Base-by-base conservation (phyloP, 2,797 vertebrate species). In the Chrysocyon brachyurus region DNA sequence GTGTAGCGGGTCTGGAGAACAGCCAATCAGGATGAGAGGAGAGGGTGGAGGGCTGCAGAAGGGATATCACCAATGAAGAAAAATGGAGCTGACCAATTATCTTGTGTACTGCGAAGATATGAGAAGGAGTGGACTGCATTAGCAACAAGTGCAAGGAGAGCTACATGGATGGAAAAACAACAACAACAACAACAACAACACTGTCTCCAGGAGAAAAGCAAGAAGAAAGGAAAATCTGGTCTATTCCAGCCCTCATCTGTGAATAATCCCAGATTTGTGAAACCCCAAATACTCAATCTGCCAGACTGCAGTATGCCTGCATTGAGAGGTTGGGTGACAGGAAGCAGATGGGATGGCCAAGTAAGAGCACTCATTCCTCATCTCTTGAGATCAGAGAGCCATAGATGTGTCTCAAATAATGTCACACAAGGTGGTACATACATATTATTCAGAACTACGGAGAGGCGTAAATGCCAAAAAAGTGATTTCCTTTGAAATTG, bases 281-380 rank as follows among this genome's bases (percentile, higher is more conserved):
- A 86, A 59, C 70, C 40, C n/a, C 2, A 4, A 28, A 24, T 49
- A 61, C n/a, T 2, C 21, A 59, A 26, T 28, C 28, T 59, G 16
- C 21, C 81, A 94, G 19, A 16, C 12, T 9, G 4, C 19, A 14
- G 26, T 22, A 7, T 15, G 6, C 49, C 16, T 56, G 10, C 46
- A 0, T n/a, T 16, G 75, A 17, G n/a, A 6, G 72, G 28, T 12
- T 26, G 52, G 75, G 63, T 33, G 59, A 64, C 15, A 5, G 82
- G 63, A 16, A 16, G 8, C 1, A 1, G 19, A 11, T 9, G 2
- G 70, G 85, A 4, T 12, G 6, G 28, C 72, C 0, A 0, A 9
- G 15, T 4, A n/a, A 36, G 81, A 61, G n/a, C 17, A 2, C 36
- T 68, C 22, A 57, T 19, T 52, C 49, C 14, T 11, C 6, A 0